Base-by-base conservation (phyloP, 2,797 vertebrate genomes). In the Sus cebifrons region DNA sequence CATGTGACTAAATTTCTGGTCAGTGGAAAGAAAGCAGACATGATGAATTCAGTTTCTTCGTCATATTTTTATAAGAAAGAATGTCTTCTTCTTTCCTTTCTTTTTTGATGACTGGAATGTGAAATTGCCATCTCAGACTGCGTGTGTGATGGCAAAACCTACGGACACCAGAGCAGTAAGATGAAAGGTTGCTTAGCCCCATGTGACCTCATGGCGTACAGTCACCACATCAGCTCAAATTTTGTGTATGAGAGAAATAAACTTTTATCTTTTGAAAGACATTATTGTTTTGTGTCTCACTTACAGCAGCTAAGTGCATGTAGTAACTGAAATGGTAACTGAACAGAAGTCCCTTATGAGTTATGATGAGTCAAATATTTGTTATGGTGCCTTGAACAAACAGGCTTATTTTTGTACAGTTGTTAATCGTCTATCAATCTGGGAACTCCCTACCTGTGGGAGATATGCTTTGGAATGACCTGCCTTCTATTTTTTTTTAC, bases 161-260 rank as follows among this genome's bases (percentile, higher is more conserved):
- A 7, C 0, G 29, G 7, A 18, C 14, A 2, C n/a, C 52, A 23
- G 29, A n/a, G 17, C n/a, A 73, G 2, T 2, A 36, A 29, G 6
- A 13, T 14, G 10, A 8, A 67, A 74, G 16, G 7, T 17, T 2
- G 11, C 3, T 65, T 14, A 52, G 10, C 29, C 10, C 0, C 3
- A 5, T 25, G 15, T 52, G 73, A 58, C 36, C 44, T 36, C 8
- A 1, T 29, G 21, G 4, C 77, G 2, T 17, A 40, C 12, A 36
- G n/a, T 16, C 11, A 36, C 25, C 13, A 18, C 16, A 67, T 91
- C 29, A 58, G 20, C 18, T 77, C 56, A 67, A 23, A 36, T 56
- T 56, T 82, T 36, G 60, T 20, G 49, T 54, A 0, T 12, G 20
- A 64, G 23, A 67, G 27, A 95, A 86, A 78, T 23, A 20, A 29